Percentiles rank a stretch among this genome's conserved stretches.
phyloP scores from a whole-genome alignment of 2,113 vertebrate species.

The Mus pahari region DNA sequence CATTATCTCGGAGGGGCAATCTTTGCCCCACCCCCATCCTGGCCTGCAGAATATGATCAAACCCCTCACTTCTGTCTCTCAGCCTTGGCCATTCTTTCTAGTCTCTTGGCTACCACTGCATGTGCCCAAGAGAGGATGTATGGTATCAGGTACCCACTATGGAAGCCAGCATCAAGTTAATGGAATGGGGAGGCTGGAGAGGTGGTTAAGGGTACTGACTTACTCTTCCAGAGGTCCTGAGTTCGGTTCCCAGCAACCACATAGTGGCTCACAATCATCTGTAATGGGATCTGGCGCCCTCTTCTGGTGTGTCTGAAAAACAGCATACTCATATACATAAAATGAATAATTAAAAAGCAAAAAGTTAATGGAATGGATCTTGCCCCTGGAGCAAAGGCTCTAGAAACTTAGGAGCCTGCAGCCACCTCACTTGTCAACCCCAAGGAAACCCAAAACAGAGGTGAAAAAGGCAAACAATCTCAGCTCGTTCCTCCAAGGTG shows the following conservation, averaged over 20 bases:
- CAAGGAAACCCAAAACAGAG: neutral
- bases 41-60: neutral
- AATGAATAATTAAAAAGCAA: no score
- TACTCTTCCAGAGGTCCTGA: no score
- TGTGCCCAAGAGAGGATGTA: neutral
- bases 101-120: no score
- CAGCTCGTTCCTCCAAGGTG: neutral
- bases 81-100: neutral
- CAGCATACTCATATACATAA: no score
- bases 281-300: no score
- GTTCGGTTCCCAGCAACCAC: no score
- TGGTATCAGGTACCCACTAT: neutral
- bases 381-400: neutral
- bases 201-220: no score
- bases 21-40: rapidly evolving
- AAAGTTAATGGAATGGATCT: neutral
- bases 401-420: neutral
- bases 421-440: neutral
- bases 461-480: neutral
- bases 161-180: neutral
- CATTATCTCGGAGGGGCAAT: neutral
- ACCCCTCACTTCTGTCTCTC: rapidly evolving
- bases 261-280: no score
- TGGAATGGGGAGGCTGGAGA: neutral
- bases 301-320: no score